A percentile compares a stretch with the other conserved stretches of the same genome.
These are phyloP conservation scores for Carollia perspicillata DNA, from an alignment of 2,113 vertebrate genomes.

Conservation along the genomic window DNA sequence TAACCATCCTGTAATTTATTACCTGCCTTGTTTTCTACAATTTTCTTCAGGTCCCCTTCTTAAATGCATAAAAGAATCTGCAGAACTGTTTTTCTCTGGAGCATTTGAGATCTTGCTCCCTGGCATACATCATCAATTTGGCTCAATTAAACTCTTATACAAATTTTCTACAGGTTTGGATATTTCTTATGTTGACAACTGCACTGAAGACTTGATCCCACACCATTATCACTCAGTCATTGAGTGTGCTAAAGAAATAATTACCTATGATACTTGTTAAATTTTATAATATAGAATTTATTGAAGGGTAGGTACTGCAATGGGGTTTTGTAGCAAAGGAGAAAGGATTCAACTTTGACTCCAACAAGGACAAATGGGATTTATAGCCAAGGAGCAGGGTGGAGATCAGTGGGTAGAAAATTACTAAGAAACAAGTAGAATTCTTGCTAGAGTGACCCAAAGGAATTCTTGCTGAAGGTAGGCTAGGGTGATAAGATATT, in stretches of 20 bases:
- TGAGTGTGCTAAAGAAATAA: not conserved
- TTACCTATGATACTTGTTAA: not conserved
- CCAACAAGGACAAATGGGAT: not conserved
- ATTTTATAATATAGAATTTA: not conserved
- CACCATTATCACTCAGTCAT: not conserved
- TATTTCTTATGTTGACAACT: not conserved
- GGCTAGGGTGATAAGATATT: not conserved
- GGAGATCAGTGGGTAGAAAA: not conserved
- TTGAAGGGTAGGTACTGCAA: not conserved
- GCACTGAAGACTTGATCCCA: not conserved
- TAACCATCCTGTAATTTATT: not conserved
- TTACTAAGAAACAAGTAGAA: not conserved
- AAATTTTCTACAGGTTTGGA: not conserved
- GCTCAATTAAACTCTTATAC: not conserved
- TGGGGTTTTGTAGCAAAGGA: not conserved
- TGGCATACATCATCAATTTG: not conserved
- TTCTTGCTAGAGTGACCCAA: not conserved
- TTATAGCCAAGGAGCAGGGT: not conserved
- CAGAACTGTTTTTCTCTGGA: not conserved
- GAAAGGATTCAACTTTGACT: not conserved
- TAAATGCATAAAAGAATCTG: not conserved
- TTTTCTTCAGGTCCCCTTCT: not conserved
- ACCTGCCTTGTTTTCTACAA: not conserved
- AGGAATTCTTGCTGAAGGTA: not conserved
- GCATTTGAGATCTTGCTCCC: not conserved